Evolutionary conservation across 2,113 vertebrate genomes (phyloP), one percentile per base, ranked within the genome.

Genomic region (Lasiurus cinereus): DNA sequence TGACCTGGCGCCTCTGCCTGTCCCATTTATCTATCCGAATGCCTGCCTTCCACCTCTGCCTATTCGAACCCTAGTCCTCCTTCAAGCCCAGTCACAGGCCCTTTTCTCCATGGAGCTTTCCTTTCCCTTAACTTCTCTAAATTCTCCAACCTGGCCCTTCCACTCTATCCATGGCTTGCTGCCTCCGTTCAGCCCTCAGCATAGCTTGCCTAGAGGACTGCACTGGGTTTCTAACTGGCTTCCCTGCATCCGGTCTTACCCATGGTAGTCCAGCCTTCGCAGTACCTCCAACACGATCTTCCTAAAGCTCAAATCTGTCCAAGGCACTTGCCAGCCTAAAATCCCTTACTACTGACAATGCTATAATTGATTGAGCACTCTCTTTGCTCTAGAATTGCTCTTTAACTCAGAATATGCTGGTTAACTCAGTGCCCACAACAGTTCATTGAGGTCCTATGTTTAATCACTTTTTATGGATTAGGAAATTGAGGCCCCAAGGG

Each of bases 241-340:
- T 83, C 52, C 76, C 62, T n/a, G 43, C 48, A 18, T 52, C 43
- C 43, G 36, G 15, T 76, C 8, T 93, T 39, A 54, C 36, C 87
- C 72, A 36, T 2, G 0, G 39, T 50, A 67, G 79, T 64, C 56
- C 50, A 56, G 39, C 54, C 52, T 64, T 74, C 50, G 80, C 39
- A 48, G 43, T 59, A 48, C 12, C 0, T 1, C 82, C 90, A 80
- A 36, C 1, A 8, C 7, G 48, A 67, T 59, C 67, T 76, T 79
- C 77, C 88, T 85, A 85, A 94, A 85, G 91, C 22, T 29, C 78
- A 62, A 16, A 59, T 46, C 88, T 89, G 31, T 31, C 78, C 19
- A 2, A 77, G 69, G 83, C 62, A 70, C 70, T 91, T 0, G 0
- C 67, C n/a, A 33, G 50, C 67, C 79, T 88, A 72, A 85, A 91